A percentile compares a stretch with the other conserved stretches of the same genome.
Evolutionary conservation across 2,888 invertebrate species (phyloP).

Genomic region (Hirtodrosophila alboralis): DNA sequence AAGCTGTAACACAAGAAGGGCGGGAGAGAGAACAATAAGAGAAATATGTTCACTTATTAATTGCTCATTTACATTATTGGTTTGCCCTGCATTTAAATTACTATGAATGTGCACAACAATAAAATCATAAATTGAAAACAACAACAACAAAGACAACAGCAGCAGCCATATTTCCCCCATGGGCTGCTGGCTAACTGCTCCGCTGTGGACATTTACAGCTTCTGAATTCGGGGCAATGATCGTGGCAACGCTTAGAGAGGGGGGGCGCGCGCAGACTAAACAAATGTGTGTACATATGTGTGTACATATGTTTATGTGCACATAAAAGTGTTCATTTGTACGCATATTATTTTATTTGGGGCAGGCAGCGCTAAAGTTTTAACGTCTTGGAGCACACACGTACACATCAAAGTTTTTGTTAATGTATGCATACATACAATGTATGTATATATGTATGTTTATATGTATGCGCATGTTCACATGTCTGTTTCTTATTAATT

Average conservation of each 20-base stretch:
- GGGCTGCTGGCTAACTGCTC: conserved; percentile 11
- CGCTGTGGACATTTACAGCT: conserved; percentile 27
- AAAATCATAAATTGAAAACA: conserved; percentile 30
- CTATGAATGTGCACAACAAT: conserved; percentile 33
- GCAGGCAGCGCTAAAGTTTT: conserved; percentile 36
- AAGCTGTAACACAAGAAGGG: no score
- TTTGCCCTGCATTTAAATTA: conserved; percentile 29
- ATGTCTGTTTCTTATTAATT: conserved; percentile 18
- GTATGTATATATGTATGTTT: conserved; percentile 2
- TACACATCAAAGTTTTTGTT: conserved; percentile 3
- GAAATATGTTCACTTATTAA: conserved; percentile 16
- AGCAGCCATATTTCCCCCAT: conserved; percentile 15
- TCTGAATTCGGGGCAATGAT: conserved; percentile 38
- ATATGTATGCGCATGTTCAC: conserved; percentile 6
- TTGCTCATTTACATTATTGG: conserved; percentile 7
- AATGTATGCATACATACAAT: conserved; percentile 1
- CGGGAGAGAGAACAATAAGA: not conserved
- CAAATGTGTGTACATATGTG: not conserved
- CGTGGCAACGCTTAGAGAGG: conserved; percentile 8
- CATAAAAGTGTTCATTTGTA: conserved; percentile 23
- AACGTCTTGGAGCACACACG: not conserved
- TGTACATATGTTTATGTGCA: conserved; percentile 11
- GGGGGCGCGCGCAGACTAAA: conserved; percentile 24
- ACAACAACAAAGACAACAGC: conserved; percentile 16
- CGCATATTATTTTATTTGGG: conserved; percentile 51